phyloP scores from a whole-genome alignment of 2,113 vertebrate genomes.

The Elephas maximus region DNA sequence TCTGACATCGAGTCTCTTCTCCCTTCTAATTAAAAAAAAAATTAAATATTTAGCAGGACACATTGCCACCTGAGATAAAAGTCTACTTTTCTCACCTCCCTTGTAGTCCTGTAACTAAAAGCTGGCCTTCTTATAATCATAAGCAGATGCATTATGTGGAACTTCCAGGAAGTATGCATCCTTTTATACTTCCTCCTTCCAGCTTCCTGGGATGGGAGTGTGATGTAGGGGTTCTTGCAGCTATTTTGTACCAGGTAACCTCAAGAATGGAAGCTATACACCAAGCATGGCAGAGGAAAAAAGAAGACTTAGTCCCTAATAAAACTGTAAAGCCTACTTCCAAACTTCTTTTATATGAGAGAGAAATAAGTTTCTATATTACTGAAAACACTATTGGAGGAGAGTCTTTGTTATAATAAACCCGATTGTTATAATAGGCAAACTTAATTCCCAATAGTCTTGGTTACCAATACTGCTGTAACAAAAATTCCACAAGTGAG shows the following conservation, averaged over 20 bases:
- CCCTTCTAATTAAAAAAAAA: conserved; percentile 24
- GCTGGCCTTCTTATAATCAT: neutral
- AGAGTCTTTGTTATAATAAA: neutral
- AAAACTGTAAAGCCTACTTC: neutral
- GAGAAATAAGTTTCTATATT: neutral
- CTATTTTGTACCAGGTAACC: neutral
- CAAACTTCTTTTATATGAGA: neutral
- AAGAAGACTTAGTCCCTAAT: neutral
- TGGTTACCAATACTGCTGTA: too few relatives aligned
- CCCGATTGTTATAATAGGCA: neutral
- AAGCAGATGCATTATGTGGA: neutral
- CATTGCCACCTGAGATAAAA: conserved; percentile 19
- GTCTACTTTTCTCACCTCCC: neutral
- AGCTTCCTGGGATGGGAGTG: neutral
- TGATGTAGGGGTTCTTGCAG: neutral
- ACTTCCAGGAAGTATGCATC: neutral
- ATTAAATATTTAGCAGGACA: neutral
- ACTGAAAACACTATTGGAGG: neutral
- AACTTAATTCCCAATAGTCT: neutral
- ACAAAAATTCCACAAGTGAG: too few relatives aligned
- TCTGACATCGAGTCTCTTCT: neutral
- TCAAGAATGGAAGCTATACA: neutral
- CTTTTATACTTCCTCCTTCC: neutral
- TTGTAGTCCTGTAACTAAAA: neutral
- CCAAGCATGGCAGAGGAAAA: neutral